Evolutionary conservation across 2,113 vertebrate species (phyloP).

Genomic region (Pan paniscus): DNA sequence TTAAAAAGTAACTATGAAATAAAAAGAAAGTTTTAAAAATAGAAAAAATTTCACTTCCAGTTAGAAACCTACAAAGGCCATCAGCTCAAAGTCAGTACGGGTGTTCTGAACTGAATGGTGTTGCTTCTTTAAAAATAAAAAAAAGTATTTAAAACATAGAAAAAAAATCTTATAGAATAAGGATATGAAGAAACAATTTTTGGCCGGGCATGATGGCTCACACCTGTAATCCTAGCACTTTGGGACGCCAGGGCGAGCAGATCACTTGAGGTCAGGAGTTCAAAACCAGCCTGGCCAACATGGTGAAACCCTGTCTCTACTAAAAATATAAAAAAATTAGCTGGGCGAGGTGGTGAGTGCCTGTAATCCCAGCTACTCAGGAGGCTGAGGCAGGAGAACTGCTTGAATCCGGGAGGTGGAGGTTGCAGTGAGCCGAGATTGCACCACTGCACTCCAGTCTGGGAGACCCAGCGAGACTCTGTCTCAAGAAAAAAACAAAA

Average conservation of each 20-base stretch:
- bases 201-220: not conserved
- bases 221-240: not conserved
- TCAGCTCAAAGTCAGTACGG: conserved; percentile 89
- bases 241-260: not conserved
- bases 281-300: not conserved
- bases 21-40: not conserved
- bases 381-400: not conserved
- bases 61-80: conserved; percentile 84
- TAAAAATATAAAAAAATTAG: not conserved
- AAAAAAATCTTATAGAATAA: not conserved
- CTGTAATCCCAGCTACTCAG: not conserved
- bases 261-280: not conserved
- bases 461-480: not conserved
- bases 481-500: not conserved
- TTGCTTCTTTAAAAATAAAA: conserved; percentile 83
- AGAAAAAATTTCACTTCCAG: conserved; percentile 45
- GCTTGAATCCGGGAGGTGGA: not conserved
- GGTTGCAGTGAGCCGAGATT: not conserved
- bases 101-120: conserved; percentile 86
- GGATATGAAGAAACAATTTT: not conserved
- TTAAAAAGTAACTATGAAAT: not conserved
- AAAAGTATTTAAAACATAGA: not conserved
- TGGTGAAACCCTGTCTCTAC: not conserved
- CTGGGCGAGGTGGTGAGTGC: fast-evolving
- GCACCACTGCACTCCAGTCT: not conserved